Conservation (phyloP, 2,888 invertebrate genomes). For the Girardia tigrina region DNA sequence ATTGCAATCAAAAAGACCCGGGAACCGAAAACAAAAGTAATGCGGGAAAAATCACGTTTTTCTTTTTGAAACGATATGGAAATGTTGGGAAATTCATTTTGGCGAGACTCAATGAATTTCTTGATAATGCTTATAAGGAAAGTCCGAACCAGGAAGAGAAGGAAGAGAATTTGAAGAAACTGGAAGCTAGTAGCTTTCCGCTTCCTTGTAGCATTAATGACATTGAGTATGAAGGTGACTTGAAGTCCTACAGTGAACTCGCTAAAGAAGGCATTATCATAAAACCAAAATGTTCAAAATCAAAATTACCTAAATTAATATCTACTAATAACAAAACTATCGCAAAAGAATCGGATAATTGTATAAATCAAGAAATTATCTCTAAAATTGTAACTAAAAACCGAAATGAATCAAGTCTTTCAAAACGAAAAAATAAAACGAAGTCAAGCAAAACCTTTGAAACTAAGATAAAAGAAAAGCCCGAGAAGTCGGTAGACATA, state of each 20-base stretch:
- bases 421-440: neutral
- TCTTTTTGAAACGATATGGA: slow-evolving; percentile 2
- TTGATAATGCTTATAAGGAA: neutral
- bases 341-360: neutral
- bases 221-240: slow-evolving; percentile 13
- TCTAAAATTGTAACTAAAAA: neutral
- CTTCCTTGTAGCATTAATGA: neutral
- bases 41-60: neutral
- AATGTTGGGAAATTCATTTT: slow-evolving; percentile 13
- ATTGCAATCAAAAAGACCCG: neutral
- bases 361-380: neutral
- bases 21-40: neutral
- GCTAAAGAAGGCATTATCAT: neutral
- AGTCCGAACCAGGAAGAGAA: neutral
- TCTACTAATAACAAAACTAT: neutral
- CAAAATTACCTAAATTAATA: slow-evolving; percentile 1
- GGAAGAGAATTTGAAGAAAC: neutral
- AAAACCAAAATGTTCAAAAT: neutral
- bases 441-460: too few relatives aligned
- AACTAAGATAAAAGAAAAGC: too few relatives aligned
- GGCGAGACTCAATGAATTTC: slow-evolving; percentile 5
- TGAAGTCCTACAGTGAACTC: neutral
- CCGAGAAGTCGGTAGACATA: neutral
- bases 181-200: neutral
- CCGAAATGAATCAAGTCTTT: neutral